phyloP scores from a whole-genome alignment of 2,888 invertebrate species.

The Xiphydria camelus region DNA sequence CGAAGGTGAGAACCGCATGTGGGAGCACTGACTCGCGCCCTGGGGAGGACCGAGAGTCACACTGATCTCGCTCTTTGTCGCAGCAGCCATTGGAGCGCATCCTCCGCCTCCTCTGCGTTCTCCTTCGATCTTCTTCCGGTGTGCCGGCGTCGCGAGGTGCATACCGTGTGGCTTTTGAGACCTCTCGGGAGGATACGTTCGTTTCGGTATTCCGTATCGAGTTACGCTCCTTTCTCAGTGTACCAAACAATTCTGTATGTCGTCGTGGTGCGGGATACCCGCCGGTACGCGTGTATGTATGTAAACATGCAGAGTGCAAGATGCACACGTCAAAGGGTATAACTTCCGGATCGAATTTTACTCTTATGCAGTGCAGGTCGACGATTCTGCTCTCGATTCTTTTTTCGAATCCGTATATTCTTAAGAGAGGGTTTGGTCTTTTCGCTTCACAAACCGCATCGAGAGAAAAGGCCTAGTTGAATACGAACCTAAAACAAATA shows the following conservation, averaged over 20 bases:
- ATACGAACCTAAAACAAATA: too few relatives aligned
- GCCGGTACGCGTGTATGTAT: too few relatives aligned
- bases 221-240: slow-evolving; percentile 39
- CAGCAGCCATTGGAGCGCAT: slow-evolving; percentile 43
- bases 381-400: slow-evolving; percentile 2
- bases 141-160: slow-evolving; percentile 32
- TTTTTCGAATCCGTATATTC: slow-evolving; percentile 8
- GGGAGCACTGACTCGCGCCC: slow-evolving; percentile 36
- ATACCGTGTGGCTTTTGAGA: slow-evolving; percentile 40
- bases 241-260: not conserved
- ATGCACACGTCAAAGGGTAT: too few relatives aligned
- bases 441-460: too few relatives aligned
- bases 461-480: too few relatives aligned
- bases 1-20: slow-evolving; percentile 38
- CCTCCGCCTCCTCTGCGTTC: slow-evolving; percentile 22
- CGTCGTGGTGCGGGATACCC: too few relatives aligned
- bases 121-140: slow-evolving; percentile 13
- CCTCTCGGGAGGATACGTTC: slow-evolving; percentile 36
- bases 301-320: too few relatives aligned
- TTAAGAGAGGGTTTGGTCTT: too few relatives aligned
- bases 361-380: too few relatives aligned
- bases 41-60: slow-evolving; percentile 47
- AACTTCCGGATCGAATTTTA: too few relatives aligned
- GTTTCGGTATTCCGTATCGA: slow-evolving; percentile 42
- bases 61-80: slow-evolving; percentile 53